Conservation (phyloP, 2,113 vertebrate species). For the Noturus placidus region DNA sequence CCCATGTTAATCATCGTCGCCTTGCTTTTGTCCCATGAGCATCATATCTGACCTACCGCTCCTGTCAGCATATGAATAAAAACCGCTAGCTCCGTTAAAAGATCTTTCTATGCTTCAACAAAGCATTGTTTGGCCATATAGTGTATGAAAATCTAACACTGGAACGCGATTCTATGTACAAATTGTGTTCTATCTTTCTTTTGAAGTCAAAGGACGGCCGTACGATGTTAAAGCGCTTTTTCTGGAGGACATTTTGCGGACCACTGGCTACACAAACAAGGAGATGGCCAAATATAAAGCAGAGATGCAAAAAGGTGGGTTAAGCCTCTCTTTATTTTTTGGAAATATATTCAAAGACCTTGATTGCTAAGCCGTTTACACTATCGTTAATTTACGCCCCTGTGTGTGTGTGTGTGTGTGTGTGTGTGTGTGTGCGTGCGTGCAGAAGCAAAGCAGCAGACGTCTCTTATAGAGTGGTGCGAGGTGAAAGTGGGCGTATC, state of each 20-base stretch:
- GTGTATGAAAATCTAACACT: neutral
- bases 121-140: neutral
- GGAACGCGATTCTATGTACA: neutral
- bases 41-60: neutral
- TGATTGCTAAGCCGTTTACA: neutral
- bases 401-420: neutral
- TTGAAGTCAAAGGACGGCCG: conserved; percentile 82
- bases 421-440: neutral
- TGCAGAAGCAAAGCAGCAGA: conserved; percentile 83
- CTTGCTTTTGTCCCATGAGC: neutral
- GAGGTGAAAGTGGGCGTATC: conserved; percentile 66
- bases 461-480: conserved; percentile 82
- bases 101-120: neutral
- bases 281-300: conserved; percentile 83
- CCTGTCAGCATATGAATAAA: neutral
- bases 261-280: conserved; percentile 82
- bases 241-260: conserved; percentile 88
- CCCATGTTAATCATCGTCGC: neutral
- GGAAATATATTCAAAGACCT: neutral
- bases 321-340: neutral
- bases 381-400: neutral
- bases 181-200: neutral
- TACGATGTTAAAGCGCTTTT: conserved; percentile 93
- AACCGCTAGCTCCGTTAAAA: neutral
- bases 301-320: conserved; percentile 82